Percentiles rank a stretch among this genome's conserved stretches.
Evolutionary conservation across 2,797 vertebrate genomes (phyloP).

Genomic region (Chloroceryle amazona): DNA sequence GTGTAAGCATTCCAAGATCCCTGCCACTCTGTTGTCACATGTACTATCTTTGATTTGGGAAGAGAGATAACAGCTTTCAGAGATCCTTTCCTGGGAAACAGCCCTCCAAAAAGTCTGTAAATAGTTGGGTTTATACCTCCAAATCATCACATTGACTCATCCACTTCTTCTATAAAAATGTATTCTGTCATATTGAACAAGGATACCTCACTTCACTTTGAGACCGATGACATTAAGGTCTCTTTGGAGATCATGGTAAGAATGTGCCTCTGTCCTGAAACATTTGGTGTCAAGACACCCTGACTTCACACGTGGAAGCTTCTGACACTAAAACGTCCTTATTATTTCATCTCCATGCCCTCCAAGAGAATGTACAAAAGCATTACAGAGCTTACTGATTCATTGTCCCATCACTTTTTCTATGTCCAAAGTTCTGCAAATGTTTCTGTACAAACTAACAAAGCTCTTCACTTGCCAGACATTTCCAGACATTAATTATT

Average conservation of each 20-base stretch:
- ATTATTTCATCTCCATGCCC: background rate
- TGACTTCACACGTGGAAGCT: background rate
- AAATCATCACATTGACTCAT: background rate
- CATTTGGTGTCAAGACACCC: slow-evolving; percentile 12
- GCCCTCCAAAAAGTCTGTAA: background rate
- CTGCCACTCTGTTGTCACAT: background rate
- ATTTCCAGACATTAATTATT: slow-evolving; percentile 8
- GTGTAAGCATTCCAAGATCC: background rate
- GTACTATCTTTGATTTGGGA: background rate
- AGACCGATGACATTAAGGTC: background rate
- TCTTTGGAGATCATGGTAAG: background rate
- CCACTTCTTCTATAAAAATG: background rate
- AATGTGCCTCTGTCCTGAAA: background rate
- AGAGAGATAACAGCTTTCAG: background rate
- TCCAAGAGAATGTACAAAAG: background rate
- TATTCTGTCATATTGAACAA: background rate
- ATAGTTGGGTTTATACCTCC: background rate
- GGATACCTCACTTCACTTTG: background rate
- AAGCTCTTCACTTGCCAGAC: background rate
- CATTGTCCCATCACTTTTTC: background rate
- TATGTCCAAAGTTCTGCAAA: background rate
- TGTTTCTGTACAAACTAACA: slow-evolving; percentile 21
- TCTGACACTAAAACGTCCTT: background rate
- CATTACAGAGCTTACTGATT: background rate
- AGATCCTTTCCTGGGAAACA: background rate